Conservation (phyloP, 2,888 invertebrate genomes). For the Druceiella hillmani region DNA sequence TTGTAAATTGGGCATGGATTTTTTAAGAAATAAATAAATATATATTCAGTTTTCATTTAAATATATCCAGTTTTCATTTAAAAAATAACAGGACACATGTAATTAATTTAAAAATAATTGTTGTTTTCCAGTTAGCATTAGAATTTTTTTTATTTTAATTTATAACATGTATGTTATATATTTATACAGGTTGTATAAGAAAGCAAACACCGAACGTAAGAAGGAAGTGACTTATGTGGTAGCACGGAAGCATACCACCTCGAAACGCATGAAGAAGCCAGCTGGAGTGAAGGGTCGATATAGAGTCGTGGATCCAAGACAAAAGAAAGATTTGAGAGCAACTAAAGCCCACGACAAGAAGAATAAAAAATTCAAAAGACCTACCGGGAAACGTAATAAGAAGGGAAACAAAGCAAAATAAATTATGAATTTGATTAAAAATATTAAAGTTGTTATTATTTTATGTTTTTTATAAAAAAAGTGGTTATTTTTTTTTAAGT, state of each 20-base stretch:
- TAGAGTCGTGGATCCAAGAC: constrained; percentile 91
- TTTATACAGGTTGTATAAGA: constrained; percentile 90
- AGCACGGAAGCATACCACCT: constrained; percentile 78
- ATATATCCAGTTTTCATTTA: no score
- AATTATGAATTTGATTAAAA: constrained; percentile 7
- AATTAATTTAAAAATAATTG: no score
- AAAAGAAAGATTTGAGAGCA: constrained; percentile 89
- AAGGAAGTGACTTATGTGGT: constrained; percentile 92
- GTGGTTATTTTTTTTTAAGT: no score
- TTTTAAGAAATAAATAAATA: no score
- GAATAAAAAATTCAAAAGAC: constrained; percentile 28
- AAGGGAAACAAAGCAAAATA: constrained; percentile 29
- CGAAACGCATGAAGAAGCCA: constrained; percentile 73
- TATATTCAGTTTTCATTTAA: no score
- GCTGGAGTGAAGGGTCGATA: constrained; percentile 87
- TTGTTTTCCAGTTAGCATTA: no score
- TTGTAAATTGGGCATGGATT: no score
- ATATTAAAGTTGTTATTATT: background rate
- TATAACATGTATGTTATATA: no score
- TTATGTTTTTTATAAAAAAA: constrained; percentile 2
- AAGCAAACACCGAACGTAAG: constrained; percentile 78
- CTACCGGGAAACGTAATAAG: constrained; percentile 9
- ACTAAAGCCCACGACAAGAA: constrained; percentile 55
- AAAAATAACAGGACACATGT: no score
- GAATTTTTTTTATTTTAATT: no score